Conservation (phyloP, 2,113 vertebrate species). For the Calonectris borealis region DNA sequence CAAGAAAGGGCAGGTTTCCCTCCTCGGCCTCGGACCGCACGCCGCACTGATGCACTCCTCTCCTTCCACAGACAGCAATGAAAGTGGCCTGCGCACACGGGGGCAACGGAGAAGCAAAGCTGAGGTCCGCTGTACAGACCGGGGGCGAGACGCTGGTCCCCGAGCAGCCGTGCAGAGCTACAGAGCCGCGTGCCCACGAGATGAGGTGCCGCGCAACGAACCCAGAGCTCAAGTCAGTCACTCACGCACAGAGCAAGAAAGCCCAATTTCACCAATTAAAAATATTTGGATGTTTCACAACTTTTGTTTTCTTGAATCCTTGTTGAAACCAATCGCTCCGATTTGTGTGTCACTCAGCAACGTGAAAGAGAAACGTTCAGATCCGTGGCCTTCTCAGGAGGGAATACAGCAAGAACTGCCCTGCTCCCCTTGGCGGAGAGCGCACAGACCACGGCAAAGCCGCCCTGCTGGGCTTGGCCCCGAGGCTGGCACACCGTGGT, state of each 20-base stretch:
- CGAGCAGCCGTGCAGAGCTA: background rate
- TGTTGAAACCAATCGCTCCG: background rate
- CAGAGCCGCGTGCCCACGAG: background rate
- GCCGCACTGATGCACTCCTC: background rate
- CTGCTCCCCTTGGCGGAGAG: background rate
- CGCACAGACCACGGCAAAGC: background rate
- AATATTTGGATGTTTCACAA: background rate
- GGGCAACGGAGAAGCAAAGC: background rate
- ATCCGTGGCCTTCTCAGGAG: background rate
- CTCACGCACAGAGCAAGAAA: background rate
- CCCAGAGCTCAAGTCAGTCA: background rate
- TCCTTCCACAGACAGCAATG: background rate
- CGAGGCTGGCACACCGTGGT: background rate
- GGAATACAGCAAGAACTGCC: background rate
- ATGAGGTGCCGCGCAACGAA: accelerated
- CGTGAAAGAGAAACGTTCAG: accelerated
- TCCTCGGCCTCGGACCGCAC: accelerated
- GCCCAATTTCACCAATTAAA: background rate
- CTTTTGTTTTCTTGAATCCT: background rate
- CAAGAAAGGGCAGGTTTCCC: background rate
- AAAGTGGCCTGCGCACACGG: accelerated
- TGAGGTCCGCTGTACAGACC: background rate
- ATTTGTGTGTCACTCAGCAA: background rate
- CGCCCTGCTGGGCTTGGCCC: background rate
- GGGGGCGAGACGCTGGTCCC: accelerated